These are phyloP conservation scores for Petrocephalus zakoni DNA, from an alignment of 2,113 vertebrate species.

Conservation along the genomic window DNA sequence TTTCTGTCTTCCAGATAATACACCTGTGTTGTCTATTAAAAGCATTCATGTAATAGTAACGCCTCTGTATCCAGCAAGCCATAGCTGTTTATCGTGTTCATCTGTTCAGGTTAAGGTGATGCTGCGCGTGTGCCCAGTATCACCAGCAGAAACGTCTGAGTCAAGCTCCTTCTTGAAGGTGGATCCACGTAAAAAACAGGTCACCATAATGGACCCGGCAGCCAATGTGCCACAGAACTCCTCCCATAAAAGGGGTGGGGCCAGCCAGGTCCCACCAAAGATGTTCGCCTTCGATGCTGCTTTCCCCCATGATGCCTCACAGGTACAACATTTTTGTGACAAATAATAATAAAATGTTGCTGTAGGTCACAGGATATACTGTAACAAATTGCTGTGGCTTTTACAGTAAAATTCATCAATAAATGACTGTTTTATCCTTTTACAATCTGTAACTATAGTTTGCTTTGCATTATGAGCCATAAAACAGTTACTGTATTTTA, in stretches of 20 bases:
- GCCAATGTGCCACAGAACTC: conserved; percentile 65
- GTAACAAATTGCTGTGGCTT: not conserved
- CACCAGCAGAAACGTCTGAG: conserved; percentile 72
- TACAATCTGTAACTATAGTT: not conserved
- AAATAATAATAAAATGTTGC: not conserved
- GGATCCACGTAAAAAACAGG: conserved; percentile 90
- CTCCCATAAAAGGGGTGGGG: conserved; percentile 74
- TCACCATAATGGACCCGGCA: conserved; percentile 85
- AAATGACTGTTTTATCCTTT: not conserved
- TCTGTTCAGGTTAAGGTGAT: conserved; percentile 88
- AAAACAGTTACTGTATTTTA: not conserved
- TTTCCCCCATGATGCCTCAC: conserved; percentile 90
- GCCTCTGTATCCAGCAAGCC: not conserved
- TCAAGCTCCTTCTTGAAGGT: conserved; percentile 96
- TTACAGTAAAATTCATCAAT: not conserved
- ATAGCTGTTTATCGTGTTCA: not conserved
- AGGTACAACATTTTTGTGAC: conserved; percentile 60
- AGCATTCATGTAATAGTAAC: not conserved
- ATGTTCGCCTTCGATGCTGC: conserved; percentile 96
- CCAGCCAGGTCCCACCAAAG: conserved; percentile 87
- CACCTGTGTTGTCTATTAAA: not conserved
- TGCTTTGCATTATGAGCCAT: not conserved
- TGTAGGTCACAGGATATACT: not conserved
- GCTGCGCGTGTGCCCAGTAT: conserved; percentile 81
- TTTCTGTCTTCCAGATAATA: not conserved